A percentile compares a stretch with the other conserved stretches of the same genome.
Conservation (phyloP, 1,140 invertebrate genomes). For the Drosophila repleta region DNA sequence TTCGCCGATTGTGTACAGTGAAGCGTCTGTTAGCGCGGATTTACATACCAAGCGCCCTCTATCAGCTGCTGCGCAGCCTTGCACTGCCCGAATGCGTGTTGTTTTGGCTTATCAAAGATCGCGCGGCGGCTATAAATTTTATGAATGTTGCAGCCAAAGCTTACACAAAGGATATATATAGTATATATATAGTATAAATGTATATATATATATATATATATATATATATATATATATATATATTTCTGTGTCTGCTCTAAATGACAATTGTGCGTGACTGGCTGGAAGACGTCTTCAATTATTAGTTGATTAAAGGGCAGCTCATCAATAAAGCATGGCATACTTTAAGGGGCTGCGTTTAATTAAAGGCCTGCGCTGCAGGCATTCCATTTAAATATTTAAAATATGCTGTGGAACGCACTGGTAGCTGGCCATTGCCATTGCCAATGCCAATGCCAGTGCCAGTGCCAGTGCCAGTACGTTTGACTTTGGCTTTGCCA, state of each 20-base stretch:
- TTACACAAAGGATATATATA: background rate
- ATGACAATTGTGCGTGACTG: constrained; percentile 75
- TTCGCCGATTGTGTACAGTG: constrained; percentile 42
- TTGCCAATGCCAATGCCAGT: background rate
- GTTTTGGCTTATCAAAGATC: constrained; percentile 40
- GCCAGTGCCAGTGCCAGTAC: background rate
- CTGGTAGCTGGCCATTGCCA: constrained; percentile 20
- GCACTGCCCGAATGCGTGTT: constrained; percentile 17
- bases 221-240: background rate
- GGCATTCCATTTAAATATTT: constrained; percentile 74
- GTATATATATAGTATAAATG: too few species aligned
- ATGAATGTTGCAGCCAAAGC: background rate
- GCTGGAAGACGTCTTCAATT: constrained; percentile 45
- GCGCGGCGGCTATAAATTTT: constrained; percentile 44
- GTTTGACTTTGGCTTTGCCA: constrained; percentile 24
- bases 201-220: background rate
- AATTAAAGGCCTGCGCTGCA: constrained; percentile 41
- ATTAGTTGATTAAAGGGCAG: constrained; percentile 72
- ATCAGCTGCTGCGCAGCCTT: background rate
- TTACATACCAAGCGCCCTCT: constrained; percentile 23
- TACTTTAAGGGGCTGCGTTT: constrained; percentile 33
- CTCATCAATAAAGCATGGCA: constrained; percentile 60
- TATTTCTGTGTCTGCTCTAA: constrained; percentile 21
- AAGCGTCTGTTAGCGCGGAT: constrained; percentile 29
- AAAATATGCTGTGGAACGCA: constrained; percentile 49